Percentiles rank a stretch among this genome's conserved stretches.
phyloP scores from a whole-genome alignment of 2,797 vertebrate genomes.

The Sylvilagus floridanus region DNA sequence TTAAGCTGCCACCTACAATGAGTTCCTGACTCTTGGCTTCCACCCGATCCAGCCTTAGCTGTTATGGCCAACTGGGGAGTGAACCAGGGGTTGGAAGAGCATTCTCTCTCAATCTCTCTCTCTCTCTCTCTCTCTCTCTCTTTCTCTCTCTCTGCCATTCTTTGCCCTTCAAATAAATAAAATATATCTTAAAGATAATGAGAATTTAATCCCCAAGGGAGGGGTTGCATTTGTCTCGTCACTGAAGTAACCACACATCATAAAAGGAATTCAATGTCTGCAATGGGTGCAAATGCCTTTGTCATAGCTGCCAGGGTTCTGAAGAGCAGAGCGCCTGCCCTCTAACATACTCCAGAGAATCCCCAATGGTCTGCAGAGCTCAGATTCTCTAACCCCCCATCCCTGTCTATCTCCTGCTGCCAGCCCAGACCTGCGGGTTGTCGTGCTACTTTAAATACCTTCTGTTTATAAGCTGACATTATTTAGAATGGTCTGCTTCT shows the following conservation, averaged over 20 bases:
- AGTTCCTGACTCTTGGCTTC: too few relatives aligned
- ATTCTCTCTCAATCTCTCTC: too few relatives aligned
- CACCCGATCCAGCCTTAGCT: too few relatives aligned
- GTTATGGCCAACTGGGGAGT: too few relatives aligned
- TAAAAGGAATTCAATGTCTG: slow-evolving; percentile 9
- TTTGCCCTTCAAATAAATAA: too few relatives aligned
- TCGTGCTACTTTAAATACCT: not conserved
- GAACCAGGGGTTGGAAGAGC: too few relatives aligned
- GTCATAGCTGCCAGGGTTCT: not conserved
- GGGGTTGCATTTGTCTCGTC: not conserved
- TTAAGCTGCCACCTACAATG: too few relatives aligned
- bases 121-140: too few relatives aligned
- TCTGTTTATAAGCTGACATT: not conserved
- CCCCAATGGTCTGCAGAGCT: not conserved
- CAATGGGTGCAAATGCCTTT: not conserved
- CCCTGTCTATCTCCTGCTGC: slow-evolving; percentile 23
- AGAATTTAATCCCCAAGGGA: not conserved
- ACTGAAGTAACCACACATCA: not conserved
- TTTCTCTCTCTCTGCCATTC: too few relatives aligned
- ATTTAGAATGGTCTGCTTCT: not conserved
- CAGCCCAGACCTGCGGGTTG: slow-evolving; percentile 34
- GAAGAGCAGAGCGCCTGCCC: not conserved
- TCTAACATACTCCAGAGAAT: not conserved
- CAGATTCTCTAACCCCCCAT: not conserved
- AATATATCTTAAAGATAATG: not conserved